Conservation (phyloP, 2,888 invertebrate species). For the Harmothoe impar region DNA sequence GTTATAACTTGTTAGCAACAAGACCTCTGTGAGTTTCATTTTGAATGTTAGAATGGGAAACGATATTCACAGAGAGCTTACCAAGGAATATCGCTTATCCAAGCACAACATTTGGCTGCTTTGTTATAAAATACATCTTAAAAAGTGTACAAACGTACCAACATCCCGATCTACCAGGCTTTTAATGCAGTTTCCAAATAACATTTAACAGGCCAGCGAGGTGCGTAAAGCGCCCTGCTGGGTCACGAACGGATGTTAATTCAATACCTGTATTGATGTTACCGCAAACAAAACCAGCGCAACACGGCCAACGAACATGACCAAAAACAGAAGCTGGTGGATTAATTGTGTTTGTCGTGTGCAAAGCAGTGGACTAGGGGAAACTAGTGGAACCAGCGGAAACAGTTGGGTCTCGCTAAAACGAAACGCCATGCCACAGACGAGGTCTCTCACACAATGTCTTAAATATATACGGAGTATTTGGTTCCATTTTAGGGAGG, state of each 20-base stretch:
- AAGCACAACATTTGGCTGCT: neutral
- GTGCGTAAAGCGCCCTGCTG: slow-evolving; percentile 12
- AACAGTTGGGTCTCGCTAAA: slow-evolving; percentile 3
- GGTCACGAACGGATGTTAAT: slow-evolving; percentile 48
- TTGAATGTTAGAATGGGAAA: no score
- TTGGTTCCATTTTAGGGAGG: neutral
- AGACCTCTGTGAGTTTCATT: no score
- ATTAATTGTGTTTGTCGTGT: slow-evolving; percentile 58
- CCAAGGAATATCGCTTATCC: neutral
- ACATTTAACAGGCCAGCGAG: slow-evolving; percentile 40
- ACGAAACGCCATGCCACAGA: neutral
- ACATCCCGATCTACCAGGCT: slow-evolving; percentile 32
- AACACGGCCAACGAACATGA: slow-evolving; percentile 23
- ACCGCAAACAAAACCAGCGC: slow-evolving; percentile 56
- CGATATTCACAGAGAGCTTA: neutral
- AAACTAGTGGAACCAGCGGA: neutral
- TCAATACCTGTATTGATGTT: slow-evolving; percentile 59
- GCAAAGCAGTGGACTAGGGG: neutral
- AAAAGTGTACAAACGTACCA: neutral
- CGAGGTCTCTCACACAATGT: slow-evolving; percentile 7
- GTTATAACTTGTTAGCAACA: no score
- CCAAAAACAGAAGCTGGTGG: slow-evolving; percentile 40
- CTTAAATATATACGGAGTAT: slow-evolving; percentile 8
- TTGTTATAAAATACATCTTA: neutral
- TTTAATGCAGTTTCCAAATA: slow-evolving; percentile 44